Evolutionary conservation across 1,140 invertebrate genomes (phyloP).

Genomic region (Acromyrmex echinatior): DNA sequence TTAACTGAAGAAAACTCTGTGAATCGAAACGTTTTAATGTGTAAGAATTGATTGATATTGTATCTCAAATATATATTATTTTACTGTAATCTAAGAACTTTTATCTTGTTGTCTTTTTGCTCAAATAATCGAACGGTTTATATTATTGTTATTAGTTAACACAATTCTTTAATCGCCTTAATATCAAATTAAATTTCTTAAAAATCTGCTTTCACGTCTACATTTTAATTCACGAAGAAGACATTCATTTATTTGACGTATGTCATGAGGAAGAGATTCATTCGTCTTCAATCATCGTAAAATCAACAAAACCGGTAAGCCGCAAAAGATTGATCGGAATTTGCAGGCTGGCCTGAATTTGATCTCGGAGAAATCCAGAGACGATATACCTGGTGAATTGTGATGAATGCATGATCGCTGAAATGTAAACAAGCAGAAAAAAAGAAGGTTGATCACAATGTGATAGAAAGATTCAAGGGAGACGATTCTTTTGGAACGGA

Average conservation of each 20-base stretch:
- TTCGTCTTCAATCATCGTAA: not conserved
- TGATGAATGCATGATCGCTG: not conserved
- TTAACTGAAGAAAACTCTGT: no score
- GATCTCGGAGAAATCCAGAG: not conserved
- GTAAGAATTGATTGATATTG: no score
- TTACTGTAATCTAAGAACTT: no score
- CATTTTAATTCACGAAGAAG: not conserved
- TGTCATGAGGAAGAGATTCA: not conserved
- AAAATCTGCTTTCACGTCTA: not conserved
- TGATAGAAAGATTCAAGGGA: not conserved
- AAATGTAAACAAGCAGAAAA: not conserved
- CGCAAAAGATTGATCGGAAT: not conserved
- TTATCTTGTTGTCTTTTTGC: no score
- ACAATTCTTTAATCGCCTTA: not conserved
- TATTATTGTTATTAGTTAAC: no score
- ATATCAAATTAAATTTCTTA: not conserved
- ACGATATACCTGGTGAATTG: not conserved
- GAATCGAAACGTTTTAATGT: no score
- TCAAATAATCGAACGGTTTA: no score
- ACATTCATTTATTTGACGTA: not conserved
- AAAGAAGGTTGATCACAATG: not conserved
- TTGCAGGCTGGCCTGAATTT: constrained; percentile 4
- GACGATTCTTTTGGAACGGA: not conserved
- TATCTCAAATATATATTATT: no score
- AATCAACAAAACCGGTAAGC: not conserved